Percentiles rank a stretch among this genome's conserved stretches.
These are phyloP conservation scores for Dinomys branickii DNA, from an alignment of 2,113 vertebrate species.

Conservation along the genomic window DNA sequence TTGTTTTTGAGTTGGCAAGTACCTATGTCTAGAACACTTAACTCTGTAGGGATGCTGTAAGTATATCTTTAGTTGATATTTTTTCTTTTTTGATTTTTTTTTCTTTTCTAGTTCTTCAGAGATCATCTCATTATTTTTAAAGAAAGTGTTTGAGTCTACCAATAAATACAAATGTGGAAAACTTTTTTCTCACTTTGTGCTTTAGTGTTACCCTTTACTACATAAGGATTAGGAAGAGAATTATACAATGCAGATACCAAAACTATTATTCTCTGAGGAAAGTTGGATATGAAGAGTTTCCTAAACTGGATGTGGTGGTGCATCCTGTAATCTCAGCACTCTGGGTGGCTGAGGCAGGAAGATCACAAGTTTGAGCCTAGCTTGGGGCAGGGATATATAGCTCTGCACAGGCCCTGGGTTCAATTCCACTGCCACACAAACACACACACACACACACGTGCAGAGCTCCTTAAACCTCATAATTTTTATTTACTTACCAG, in stretches of 20 bases:
- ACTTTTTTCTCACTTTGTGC: neutral
- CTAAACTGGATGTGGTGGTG: neutral
- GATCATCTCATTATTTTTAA: slow-evolving; percentile 36
- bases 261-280: slow-evolving; percentile 42
- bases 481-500: slow-evolving; percentile 50
- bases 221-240: neutral
- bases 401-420: neutral
- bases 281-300: slow-evolving; percentile 34
- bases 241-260: slow-evolving; percentile 40
- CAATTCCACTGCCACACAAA: neutral
- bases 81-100: too few relatives aligned
- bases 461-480: neutral
- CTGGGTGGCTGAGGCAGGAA: neutral
- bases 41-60: neutral
- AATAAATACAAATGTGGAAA: neutral
- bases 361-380: neutral
- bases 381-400: neutral
- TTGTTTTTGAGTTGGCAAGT: slow-evolving; percentile 37
- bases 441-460: too few relatives aligned
- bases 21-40: neutral
- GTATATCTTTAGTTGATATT: neutral
- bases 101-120: slow-evolving; percentile 30
- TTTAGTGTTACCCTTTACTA: slow-evolving; percentile 39
- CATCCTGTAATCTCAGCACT: neutral
- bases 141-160: slow-evolving; percentile 30